Conservation (phyloP, 2,888 invertebrate species). For the Acronicta leporina region DNA sequence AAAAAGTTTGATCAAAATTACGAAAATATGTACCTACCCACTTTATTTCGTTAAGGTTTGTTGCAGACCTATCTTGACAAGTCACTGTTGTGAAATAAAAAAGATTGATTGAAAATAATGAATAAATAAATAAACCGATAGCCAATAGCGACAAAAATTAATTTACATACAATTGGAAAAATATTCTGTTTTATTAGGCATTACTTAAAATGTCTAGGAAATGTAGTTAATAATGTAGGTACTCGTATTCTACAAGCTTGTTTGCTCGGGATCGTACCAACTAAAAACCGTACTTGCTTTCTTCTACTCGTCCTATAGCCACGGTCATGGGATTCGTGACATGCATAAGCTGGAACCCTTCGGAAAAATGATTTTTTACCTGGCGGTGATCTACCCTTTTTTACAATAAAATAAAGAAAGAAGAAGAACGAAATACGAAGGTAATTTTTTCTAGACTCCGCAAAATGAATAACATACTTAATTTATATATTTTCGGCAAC, state of each 20-base stretch:
- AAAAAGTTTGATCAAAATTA: background rate
- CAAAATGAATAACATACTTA: background rate
- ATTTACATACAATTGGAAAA: conserved; percentile 22
- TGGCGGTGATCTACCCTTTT: no score
- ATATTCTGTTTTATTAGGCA: background rate
- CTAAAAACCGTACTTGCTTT: no score
- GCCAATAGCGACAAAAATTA: conserved; percentile 41
- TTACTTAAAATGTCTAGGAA: background rate
- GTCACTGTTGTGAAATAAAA: conserved; percentile 23
- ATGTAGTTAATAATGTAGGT: no score
- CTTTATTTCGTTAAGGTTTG: background rate
- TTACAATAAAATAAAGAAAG: no score
- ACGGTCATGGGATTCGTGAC: no score
- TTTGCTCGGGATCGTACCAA: no score
- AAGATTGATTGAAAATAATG: conserved; percentile 25
- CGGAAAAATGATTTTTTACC: no score
- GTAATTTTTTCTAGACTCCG: no score
- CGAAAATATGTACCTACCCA: background rate
- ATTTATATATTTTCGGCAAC: conserved; percentile 1
- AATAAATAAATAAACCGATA: conserved; percentile 40
- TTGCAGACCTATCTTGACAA: conserved; percentile 1
- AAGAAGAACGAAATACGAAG: no score
- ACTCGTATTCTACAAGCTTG: no score
- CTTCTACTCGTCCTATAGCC: no score
- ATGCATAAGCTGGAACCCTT: no score